Evolutionary conservation across 2,113 vertebrate genomes (phyloP), one percentile per base, ranked within the genome.

Genomic region (Corythoichthys intestinalis): DNA sequence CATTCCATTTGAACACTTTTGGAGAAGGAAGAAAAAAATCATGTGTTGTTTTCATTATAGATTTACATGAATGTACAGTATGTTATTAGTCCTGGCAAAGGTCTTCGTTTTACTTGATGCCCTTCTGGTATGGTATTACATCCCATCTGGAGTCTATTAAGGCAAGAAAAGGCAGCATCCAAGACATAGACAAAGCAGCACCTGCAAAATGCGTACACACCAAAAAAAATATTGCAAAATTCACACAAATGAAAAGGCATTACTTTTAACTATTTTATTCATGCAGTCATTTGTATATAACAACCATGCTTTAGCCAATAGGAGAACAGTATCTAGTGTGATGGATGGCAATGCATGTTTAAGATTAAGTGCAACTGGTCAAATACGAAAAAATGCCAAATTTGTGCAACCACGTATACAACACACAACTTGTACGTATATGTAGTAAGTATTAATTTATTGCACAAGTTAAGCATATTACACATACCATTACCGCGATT

Each of bases 1-100:
- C 34, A 38, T 66, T 70, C 35, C 14, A 17, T 68, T 75, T 47
- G 60, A 46, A 62, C 28, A 10, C 3, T 62, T 61, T 37, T 35
- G 12, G 2, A 13, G 41, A 44, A 44, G 41, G 41, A 5, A 35
- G 35, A 56, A 57, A 57, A 54, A 56, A 11, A n/a, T 2, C 7
- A 37, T 56, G 34, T 37, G 56, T 12, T 35, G 56, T 58, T 37
- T 58, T 15, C 13, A 34, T 58, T 35, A 35, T 5, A 58, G 34
- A 58, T 34, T 37, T 2, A 4, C 34, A 35, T 58, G 12, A 35
- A 37, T 58, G 34, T 35, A 37, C 34, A 58, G 56, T 37, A 37
- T 34, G 56, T 58, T 58, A 37, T 37, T 58, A 58, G 56, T 14
- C 56, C 13, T 37, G 56, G 56, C 34, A 58, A 37, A 58, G 34